Base-by-base conservation (phyloP, 1,140 invertebrate species). In the Saccostrea cuccullata region DNA sequence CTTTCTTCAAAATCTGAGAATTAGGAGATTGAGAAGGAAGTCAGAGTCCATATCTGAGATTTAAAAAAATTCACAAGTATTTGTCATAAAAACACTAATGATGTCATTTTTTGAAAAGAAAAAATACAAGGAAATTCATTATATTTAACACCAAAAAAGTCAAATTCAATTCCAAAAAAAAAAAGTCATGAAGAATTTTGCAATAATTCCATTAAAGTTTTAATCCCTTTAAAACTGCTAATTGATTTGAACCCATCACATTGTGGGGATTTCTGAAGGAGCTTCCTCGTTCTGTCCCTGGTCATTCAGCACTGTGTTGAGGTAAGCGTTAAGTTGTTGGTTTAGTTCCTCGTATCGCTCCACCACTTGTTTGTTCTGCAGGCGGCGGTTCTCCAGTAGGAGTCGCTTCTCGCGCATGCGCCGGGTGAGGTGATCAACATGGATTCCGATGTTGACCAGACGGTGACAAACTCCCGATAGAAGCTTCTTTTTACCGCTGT, bases 321-420 rank as follows among this genome's bases (percentile, higher is more conserved):
- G 70, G 70, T 77, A 77, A 36, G 70, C 30, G 70, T 77, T 77
- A 8, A 84, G 82, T 0, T 56, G 55, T 55, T 55, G 40, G 17
- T 84, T 84, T 1, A 84, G 40, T 23, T 84, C 82, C 55, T 55
- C 82, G 20, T 84, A 84, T 11, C 82, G 82, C 40, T 84, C 40
- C 11, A 84, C 47, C 13, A 84, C 55, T 36, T 84, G 36, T 55
- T 55, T 84, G 26, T 84, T 84, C 17, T 84, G 17, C 0, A 23
- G 40, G 5, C 82, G 47, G 6, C 23, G 40, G 40, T 55, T 84
- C 15, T 84, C 82, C 82, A 84, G 55, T 55, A 17, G 40, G 20
- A 30, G 40, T 55, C 82, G 40, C 20, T 84, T 84, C 55, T 84
- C 82, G 20, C 82, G 82, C 2, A 84, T 84, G n/a, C 82, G 40